These are phyloP conservation scores for Spinus olivaceus DNA, from an alignment of 2,797 vertebrate genomes.

Conservation along the genomic window DNA sequence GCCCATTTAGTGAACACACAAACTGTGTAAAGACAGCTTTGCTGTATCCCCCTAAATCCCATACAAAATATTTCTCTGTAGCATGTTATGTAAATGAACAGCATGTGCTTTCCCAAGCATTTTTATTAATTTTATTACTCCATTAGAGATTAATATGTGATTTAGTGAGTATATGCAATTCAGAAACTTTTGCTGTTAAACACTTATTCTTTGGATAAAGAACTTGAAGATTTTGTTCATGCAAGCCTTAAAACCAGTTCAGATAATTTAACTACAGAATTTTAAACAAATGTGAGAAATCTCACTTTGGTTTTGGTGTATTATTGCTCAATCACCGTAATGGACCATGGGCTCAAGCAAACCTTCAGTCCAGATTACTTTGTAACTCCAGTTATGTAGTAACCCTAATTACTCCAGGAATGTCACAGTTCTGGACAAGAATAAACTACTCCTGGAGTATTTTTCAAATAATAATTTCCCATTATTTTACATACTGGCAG, in stretches of 20 bases:
- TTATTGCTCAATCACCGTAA: neutral
- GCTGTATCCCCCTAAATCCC: neutral
- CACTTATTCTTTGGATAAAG: neutral
- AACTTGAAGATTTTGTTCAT: neutral
- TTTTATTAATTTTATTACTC: neutral
- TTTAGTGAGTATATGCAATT: neutral
- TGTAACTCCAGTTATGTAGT: neutral
- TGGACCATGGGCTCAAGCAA: neutral
- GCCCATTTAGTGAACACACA: neutral
- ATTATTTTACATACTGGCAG: neutral
- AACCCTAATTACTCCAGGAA: neutral
- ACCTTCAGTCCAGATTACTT: neutral
- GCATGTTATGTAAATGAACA: neutral
- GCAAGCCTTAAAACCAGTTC: neutral
- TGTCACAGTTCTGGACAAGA: neutral
- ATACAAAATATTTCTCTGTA: neutral
- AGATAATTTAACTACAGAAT: neutral
- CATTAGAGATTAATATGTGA: neutral
- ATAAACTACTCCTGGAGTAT: neutral
- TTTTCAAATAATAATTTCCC: neutral
- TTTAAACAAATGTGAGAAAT: neutral
- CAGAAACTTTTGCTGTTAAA: neutral
- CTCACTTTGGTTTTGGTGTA: neutral
- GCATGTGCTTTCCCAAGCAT: neutral
- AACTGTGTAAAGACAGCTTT: neutral